Conservation (phyloP, 2,888 invertebrate genomes). For the Cremastobaeus sp. region DNA sequence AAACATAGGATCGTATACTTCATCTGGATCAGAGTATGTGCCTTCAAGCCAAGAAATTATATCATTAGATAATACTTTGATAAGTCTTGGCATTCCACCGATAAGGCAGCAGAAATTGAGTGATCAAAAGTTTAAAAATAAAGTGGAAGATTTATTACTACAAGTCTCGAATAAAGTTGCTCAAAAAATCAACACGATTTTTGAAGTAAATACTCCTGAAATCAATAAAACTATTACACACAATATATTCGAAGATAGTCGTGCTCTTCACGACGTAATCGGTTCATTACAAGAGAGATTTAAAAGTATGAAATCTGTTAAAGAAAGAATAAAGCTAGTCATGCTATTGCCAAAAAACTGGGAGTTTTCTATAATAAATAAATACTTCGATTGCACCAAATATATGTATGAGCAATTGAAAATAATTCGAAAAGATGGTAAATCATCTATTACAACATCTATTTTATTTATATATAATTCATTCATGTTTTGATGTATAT, state of each 20-base stretch:
- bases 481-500: neutral
- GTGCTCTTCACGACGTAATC: conserved; percentile 12
- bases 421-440: neutral
- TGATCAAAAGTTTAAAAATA: neutral
- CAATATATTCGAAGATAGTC: conserved; percentile 17
- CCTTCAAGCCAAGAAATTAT: conserved; percentile 23
- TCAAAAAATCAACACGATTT: conserved; percentile 7
- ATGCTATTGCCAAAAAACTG: conserved; percentile 11
- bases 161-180: conserved; percentile 9
- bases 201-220: conserved; percentile 5
- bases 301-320: neutral
- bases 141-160: neutral
- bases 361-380: conserved; percentile 14
- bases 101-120: conserved; percentile 8
- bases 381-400: conserved; percentile 13
- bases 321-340: conserved; percentile 12
- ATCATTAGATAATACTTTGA: conserved; percentile 8
- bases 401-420: conserved; percentile 17
- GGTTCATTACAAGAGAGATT: conserved; percentile 15
- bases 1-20: too few relatives aligned
- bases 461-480: neutral
- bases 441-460: neutral
- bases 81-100: conserved; percentile 10
- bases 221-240: conserved; percentile 11
- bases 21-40: too few relatives aligned